Percentiles rank a stretch among this genome's conserved stretches.
These are phyloP conservation scores for Alfaro cultratus DNA, from an alignment of 2,797 vertebrate species.

Conservation along the genomic window DNA sequence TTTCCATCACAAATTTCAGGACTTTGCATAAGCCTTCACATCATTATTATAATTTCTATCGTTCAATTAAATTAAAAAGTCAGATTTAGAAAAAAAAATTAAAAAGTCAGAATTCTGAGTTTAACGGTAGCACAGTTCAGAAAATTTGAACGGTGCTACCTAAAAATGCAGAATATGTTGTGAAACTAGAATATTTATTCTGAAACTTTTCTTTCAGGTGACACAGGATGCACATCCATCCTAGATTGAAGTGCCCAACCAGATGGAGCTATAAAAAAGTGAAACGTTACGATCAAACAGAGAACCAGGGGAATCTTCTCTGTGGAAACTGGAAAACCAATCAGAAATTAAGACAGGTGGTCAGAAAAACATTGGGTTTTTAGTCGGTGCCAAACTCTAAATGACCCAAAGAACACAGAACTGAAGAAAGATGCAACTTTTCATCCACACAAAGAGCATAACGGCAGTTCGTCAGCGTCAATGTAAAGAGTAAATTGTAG, in stretches of 20 bases:
- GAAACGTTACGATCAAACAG: background rate
- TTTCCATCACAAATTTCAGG: background rate
- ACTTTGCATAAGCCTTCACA: background rate
- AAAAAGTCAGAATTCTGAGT: no score
- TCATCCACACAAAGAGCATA: background rate
- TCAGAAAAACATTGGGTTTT: background rate
- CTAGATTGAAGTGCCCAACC: background rate
- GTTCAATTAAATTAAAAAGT: no score
- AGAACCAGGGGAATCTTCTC: background rate
- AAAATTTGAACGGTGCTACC: background rate
- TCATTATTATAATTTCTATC: background rate
- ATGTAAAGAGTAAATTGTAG: background rate
- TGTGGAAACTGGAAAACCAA: background rate
- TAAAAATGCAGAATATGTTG: background rate
- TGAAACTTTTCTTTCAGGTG: background rate
- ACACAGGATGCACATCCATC: background rate
- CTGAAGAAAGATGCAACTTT: constrained; percentile 1
- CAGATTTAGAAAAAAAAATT: no score
- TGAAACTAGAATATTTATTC: background rate
- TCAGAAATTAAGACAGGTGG: background rate
- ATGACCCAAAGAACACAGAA: background rate
- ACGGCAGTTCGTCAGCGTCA: background rate
- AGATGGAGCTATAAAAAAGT: background rate
- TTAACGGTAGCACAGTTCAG: no score
- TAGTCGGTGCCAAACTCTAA: background rate